Conservation (phyloP, 2,797 vertebrate genomes). For the Momotus momota region DNA sequence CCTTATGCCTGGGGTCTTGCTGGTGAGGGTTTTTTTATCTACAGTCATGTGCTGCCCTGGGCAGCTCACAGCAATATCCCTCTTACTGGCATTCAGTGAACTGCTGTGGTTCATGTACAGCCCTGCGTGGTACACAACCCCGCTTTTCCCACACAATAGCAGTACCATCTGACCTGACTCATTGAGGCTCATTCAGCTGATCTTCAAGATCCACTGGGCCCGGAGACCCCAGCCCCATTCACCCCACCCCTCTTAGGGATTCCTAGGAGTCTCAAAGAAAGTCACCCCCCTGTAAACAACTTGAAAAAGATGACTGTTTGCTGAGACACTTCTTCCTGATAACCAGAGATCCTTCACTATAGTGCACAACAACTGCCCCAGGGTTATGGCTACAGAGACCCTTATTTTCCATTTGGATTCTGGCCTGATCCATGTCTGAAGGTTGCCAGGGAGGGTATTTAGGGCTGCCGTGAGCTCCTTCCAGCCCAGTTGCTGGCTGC, state of each 20-base stretch:
- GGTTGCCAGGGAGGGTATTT: conserved; percentile 60
- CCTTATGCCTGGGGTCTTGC: neutral
- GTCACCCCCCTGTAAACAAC: neutral
- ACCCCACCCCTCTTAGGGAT: neutral
- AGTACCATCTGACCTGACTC: neutral
- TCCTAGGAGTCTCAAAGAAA: neutral
- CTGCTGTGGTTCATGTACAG: neutral
- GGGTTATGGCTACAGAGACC: conserved; percentile 22
- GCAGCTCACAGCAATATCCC: neutral
- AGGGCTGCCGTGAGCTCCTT: conserved; percentile 55
- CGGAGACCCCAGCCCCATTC: neutral
- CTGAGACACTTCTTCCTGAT: neutral
- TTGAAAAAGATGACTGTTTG: neutral
- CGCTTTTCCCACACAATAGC: neutral
- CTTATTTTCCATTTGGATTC: conserved; percentile 33
- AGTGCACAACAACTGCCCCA: conserved; percentile 20
- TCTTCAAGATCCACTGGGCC: neutral
- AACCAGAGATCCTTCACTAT: neutral
- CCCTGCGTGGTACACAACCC: accelerated
- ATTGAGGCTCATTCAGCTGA: neutral
- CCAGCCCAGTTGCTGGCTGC: conserved; percentile 54
- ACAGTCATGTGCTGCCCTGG: neutral
- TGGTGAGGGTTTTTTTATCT: neutral
- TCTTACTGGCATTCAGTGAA: neutral
- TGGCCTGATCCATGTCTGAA: conserved; percentile 19